These are phyloP conservation scores for Episyrphus balteatus DNA, from an alignment of 1,140 invertebrate species.

Conservation along the genomic window DNA sequence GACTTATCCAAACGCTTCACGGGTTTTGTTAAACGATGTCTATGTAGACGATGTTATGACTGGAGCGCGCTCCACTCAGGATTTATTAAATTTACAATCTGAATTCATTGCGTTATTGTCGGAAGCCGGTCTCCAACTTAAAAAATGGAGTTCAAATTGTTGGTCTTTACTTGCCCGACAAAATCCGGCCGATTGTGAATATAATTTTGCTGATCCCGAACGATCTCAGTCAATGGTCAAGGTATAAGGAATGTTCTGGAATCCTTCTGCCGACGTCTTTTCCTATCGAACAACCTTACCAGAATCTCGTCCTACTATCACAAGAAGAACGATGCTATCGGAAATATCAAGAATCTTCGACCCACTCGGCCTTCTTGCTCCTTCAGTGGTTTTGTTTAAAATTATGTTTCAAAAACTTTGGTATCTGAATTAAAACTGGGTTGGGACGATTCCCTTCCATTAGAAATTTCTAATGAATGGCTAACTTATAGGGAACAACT, in stretches of 20 bases:
- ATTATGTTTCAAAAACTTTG: neutral
- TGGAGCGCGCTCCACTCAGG: conserved; percentile 11
- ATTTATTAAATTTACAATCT: conserved; percentile 10
- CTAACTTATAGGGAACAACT: neutral
- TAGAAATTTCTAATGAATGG: neutral
- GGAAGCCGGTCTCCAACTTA: conserved; percentile 16
- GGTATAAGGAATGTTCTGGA: conserved; percentile 21
- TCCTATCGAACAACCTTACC: conserved; percentile 5
- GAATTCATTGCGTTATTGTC: conserved; percentile 18
- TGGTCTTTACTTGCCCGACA: conserved; percentile 13
- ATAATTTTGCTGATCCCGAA: neutral
- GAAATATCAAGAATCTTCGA: conserved; percentile 25
- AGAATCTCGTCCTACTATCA: conserved; percentile 1
- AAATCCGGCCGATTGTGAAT: conserved; percentile 5
- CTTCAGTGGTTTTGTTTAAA: conserved; percentile 5
- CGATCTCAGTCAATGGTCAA: neutral
- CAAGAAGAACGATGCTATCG: conserved; percentile 21
- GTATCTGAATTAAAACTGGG: neutral
- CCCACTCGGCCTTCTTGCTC: conserved; percentile 24
- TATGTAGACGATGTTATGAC: conserved; percentile 34
- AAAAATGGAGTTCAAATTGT: conserved; percentile 27
- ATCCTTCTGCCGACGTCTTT: conserved; percentile 10
- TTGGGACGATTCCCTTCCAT: neutral
- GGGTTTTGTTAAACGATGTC: conserved; percentile 17
- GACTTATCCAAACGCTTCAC: conserved; percentile 16